Conservation (phyloP, 2,113 vertebrate genomes). For the Leptobrachium leishanense region DNA sequence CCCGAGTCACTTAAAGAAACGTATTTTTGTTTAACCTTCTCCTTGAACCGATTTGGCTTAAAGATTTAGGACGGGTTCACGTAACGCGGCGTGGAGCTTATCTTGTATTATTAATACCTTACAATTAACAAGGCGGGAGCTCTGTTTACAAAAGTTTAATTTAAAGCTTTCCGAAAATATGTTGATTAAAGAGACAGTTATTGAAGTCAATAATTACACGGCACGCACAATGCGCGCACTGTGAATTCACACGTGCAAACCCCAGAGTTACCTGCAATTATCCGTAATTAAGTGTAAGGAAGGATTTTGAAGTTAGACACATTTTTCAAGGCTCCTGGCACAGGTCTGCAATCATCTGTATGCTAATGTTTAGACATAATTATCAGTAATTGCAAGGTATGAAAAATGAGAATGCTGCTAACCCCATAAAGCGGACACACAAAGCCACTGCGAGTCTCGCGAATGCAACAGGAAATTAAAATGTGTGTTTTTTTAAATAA, state of each 20-base stretch:
- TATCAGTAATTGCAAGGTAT: constrained; percentile 8
- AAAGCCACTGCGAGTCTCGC: background rate
- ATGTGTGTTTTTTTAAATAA: background rate
- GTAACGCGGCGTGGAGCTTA: background rate
- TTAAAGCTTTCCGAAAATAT: constrained; percentile 27
- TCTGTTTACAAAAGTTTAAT: constrained; percentile 29
- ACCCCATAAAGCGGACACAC: constrained; percentile 25
- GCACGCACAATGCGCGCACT: constrained; percentile 26
- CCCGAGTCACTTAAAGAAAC: too few species aligned
- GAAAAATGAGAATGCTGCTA: constrained; percentile 24
- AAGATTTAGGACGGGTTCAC: too few species aligned
- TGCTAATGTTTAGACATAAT: constrained; percentile 25
- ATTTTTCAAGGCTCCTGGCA: constrained; percentile 34
- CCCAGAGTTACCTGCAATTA: constrained; percentile 41
- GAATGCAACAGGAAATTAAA: constrained; percentile 7
- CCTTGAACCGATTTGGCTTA: too few species aligned
- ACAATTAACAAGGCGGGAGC: constrained; percentile 18
- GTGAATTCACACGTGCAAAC: constrained; percentile 36
- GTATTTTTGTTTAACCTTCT: too few species aligned
- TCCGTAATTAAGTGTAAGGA: constrained; percentile 33
- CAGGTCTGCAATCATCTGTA: constrained; percentile 38
- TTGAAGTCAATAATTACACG: constrained; percentile 27
- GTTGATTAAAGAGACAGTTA: constrained; percentile 24
- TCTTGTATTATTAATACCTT: constrained; percentile 23
- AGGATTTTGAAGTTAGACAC: constrained; percentile 6